Percentiles rank a stretch among this genome's conserved stretches.
Evolutionary conservation across 2,113 vertebrate genomes (phyloP).

Genomic region (Crocuta crocuta): DNA sequence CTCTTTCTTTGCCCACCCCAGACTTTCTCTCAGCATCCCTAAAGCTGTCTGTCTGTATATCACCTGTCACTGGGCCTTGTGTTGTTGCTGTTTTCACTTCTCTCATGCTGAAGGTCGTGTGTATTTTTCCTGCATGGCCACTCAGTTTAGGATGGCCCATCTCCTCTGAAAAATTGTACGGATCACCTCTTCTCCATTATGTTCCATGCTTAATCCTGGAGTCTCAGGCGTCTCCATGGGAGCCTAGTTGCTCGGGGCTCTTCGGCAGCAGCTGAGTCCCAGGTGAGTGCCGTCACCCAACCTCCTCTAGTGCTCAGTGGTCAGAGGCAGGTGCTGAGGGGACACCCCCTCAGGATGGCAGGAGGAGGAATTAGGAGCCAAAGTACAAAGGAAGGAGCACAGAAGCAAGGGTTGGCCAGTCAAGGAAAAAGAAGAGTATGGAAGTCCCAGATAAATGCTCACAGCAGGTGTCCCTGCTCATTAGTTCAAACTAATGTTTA

Average conservation of each 20-base stretch:
- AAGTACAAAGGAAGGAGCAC: background rate
- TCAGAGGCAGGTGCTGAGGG: background rate
- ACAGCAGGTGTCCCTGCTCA: background rate
- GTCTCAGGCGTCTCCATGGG: background rate
- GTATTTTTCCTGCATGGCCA: background rate
- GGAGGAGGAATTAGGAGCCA: background rate
- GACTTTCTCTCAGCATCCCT: background rate
- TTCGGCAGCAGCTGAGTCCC: background rate
- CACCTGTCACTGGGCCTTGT: background rate
- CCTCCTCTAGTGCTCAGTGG: background rate
- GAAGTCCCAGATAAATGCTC: background rate
- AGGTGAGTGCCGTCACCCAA: background rate
- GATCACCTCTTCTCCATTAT: background rate
- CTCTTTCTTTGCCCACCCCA: background rate
- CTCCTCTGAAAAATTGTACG: background rate
- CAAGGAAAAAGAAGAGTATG: background rate
- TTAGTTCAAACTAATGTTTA: background rate
- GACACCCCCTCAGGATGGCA: accelerated
- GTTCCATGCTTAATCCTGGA: background rate
- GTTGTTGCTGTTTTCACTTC: background rate
- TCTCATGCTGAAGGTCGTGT: background rate
- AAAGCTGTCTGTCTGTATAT: background rate
- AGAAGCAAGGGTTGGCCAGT: background rate
- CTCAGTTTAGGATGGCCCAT: background rate
- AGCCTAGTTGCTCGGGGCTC: background rate